Evolutionary conservation across 2,113 vertebrate genomes (phyloP).

Genomic region (Planiliza haematocheilus): DNA sequence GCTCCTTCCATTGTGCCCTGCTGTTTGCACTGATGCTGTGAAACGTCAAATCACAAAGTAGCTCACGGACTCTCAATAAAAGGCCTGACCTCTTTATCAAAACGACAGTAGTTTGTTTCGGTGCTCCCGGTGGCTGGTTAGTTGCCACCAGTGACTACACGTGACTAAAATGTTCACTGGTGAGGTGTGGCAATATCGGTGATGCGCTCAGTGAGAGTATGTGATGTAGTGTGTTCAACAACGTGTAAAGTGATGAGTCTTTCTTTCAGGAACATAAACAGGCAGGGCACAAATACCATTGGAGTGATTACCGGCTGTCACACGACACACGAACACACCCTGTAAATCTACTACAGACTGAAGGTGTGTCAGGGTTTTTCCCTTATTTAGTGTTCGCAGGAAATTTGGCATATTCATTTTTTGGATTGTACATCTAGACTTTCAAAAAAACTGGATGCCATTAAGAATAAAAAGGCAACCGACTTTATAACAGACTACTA

Average conservation of each 20-base stretch:
- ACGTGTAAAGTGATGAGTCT: neutral
- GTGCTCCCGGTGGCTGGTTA: no score
- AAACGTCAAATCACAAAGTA: no score
- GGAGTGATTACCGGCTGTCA: neutral
- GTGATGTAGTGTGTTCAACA: neutral
- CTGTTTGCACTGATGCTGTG: no score
- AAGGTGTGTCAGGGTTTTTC: constrained; percentile 5
- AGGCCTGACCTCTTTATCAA: no score
- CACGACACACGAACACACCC: constrained; percentile 12
- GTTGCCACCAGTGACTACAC: no score
- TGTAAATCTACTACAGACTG: constrained; percentile 3
- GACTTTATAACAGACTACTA: neutral
- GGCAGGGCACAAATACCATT: constrained; percentile 1
- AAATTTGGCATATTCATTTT: constrained; percentile 25
- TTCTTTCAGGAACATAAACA: neutral
- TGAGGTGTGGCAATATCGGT: neutral
- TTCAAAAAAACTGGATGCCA: neutral
- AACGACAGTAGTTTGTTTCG: no score
- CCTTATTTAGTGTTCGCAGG: neutral
- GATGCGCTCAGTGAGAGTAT: neutral
- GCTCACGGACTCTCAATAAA: no score
- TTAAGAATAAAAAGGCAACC: constrained; percentile 8
- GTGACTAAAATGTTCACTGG: no score
- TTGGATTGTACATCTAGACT: no score
- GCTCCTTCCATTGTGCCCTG: no score